A percentile compares a stretch with the other conserved stretches of the same genome.
Evolutionary conservation across 1,140 invertebrate species (phyloP).

Genomic region (Hycleus cichorii): DNA sequence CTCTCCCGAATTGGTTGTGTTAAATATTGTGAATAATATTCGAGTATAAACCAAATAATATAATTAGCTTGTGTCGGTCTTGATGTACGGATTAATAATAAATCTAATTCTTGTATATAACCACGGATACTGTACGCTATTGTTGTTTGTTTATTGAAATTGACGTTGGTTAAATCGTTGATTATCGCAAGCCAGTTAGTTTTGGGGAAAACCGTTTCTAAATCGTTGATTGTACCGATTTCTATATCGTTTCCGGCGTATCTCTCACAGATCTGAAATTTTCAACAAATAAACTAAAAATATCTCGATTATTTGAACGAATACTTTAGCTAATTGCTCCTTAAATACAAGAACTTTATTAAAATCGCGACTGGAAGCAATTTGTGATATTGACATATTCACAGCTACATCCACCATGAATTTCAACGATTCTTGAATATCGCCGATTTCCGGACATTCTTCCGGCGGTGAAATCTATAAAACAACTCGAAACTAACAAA

Average conservation of each 20-base stretch:
- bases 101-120: conserved; percentile 3
- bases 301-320: too few species aligned
- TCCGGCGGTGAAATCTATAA: neutral
- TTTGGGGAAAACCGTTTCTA: conserved; percentile 1
- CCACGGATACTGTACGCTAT: neutral
- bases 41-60: conserved; percentile 2
- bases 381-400: too few species aligned
- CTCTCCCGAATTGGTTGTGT: neutral
- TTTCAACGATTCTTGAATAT: too few species aligned
- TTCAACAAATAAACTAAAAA: too few species aligned
- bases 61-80: conserved; percentile 4
- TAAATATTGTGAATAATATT: neutral
- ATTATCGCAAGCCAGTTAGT: neutral
- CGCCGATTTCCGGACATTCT: too few species aligned
- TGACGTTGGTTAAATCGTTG: conserved; percentile 1
- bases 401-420: too few species aligned
- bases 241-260: too few species aligned
- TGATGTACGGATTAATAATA: conserved; percentile 1
- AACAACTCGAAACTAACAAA: too few species aligned
- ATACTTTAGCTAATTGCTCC: too few species aligned
- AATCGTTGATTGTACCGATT: neutral
- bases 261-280: too few species aligned
- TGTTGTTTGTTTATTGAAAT: neutral
- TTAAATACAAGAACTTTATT: too few species aligned
- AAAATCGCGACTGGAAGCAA: too few species aligned